A percentile compares a stretch with the other conserved stretches of the same genome.
Conservation (phyloP, 2,113 vertebrate genomes). For the Strigops habroptila region DNA sequence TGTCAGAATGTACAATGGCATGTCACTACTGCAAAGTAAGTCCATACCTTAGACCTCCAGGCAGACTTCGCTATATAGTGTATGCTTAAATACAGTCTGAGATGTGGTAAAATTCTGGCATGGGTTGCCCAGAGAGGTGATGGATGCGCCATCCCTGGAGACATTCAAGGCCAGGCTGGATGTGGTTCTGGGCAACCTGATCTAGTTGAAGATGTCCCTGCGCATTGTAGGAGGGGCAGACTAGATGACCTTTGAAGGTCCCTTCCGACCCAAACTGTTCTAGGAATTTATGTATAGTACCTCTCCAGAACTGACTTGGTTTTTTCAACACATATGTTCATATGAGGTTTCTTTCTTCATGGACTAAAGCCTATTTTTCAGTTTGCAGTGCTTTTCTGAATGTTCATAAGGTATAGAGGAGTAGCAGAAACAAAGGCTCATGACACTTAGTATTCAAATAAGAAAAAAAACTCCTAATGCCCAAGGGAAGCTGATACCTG, state of each 20-base stretch:
- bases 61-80: background rate
- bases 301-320: background rate
- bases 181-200: background rate
- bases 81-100: background rate
- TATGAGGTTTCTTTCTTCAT: background rate
- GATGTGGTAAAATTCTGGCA: background rate
- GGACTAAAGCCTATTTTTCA: background rate
- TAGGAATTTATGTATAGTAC: background rate
- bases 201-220: background rate
- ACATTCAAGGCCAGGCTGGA: background rate
- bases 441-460: background rate
- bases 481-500: background rate
- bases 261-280: background rate
- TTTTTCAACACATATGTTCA: background rate
- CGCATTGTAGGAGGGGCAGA: background rate
- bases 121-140: background rate
- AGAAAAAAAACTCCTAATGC: background rate
- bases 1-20: background rate
- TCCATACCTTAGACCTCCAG: background rate
- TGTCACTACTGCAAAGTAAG: background rate
- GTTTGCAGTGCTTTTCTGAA: background rate
- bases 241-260: background rate
- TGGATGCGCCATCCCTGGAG: background rate
- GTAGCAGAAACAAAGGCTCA: background rate
- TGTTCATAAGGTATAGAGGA: background rate